These are phyloP conservation scores for Hemistola chrysoprasaria DNA, from an alignment of 2,888 invertebrate genomes.

Conservation along the genomic window DNA sequence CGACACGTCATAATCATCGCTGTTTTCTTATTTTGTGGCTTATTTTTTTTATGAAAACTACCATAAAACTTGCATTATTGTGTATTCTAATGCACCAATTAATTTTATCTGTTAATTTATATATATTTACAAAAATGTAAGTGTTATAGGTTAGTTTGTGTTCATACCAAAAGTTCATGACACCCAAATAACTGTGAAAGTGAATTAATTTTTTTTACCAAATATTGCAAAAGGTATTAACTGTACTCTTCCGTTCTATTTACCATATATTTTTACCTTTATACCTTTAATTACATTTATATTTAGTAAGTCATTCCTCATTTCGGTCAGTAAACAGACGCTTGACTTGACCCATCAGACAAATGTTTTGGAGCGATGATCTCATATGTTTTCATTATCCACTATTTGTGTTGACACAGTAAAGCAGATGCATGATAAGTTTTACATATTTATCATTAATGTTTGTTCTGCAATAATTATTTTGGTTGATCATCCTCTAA, in stretches of 20 bases:
- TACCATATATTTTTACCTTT: no score
- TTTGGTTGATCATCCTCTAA: slow-evolving; percentile 5
- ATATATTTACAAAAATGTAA: no score
- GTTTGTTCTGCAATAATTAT: slow-evolving; percentile 6
- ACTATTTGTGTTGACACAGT: slow-evolving; percentile 28
- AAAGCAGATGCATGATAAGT: slow-evolving; percentile 16
- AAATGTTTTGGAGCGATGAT: slow-evolving; percentile 43
- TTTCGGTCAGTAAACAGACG: slow-evolving; percentile 39
- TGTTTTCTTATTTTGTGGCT: slow-evolving; percentile 22
- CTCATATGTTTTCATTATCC: slow-evolving; percentile 38
- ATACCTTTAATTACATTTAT: slow-evolving; percentile 1
- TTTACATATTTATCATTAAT: neutral
- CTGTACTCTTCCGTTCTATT: neutral
- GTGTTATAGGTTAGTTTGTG: slow-evolving; percentile 26
- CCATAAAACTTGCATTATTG: no score
- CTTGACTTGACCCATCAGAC: slow-evolving; percentile 13
- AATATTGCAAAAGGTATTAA: neutral
- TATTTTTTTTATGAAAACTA: slow-evolving; percentile 2
- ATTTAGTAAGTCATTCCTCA: slow-evolving; percentile 41
- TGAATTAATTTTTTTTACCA: no score
- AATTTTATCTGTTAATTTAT: no score
- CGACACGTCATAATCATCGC: slow-evolving; percentile 49
- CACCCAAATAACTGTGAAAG: neutral
- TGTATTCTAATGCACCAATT: no score
- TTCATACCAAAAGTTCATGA: slow-evolving; percentile 4